Base-by-base conservation (phyloP, 1,140 invertebrate genomes). In the Lamellibrachia luymesi region DNA sequence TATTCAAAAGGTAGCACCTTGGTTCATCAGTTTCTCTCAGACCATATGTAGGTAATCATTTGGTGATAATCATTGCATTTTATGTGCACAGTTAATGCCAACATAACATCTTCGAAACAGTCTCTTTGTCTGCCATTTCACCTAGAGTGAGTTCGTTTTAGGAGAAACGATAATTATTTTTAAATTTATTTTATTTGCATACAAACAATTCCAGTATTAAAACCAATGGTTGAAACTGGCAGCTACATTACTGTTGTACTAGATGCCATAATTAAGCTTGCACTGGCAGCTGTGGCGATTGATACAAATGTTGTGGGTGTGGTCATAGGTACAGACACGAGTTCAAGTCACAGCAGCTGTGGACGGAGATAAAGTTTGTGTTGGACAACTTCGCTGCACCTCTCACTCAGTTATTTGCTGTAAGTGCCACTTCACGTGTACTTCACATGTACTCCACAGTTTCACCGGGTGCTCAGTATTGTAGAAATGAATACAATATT, bases 341-440 rank as follows among this genome's bases (percentile, higher is more conserved):
- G 96, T 99, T 99, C 95, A 99, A 99, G 97, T 99, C 98, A 2
- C 97, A 99, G 95, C 97, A 97, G 94, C 97, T 99, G 0, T 99
- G 99, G 99, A 97, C 97, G 92, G 99, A 99, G 97, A 99, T 99
- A 92, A 99, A 99, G 96, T 98, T 98, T 97, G 99, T 99, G 1
- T 96, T 99, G 90, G 98, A 99, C 80, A 98, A 98, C 94, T 98
- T 99, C 97, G 98, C 99, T 0, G 97, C 98, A 95, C 98, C 99
- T 2, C 97, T 99, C 22, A 99, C 99, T 64, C 98, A 99, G 96
- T 96, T 99, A 2, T 98, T 99, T 96, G 95, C 95, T 94, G 96
- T 98, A 97, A 97, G 97, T 96, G 50, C 27, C 7, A 13, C 7
- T 93, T 93, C 91, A 93, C 93, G 93, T 56, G 50, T 95, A 93